Percentiles rank a stretch among this genome's conserved stretches.
Conservation (phyloP, 1,140 invertebrate genomes). For the Ips nitidus region DNA sequence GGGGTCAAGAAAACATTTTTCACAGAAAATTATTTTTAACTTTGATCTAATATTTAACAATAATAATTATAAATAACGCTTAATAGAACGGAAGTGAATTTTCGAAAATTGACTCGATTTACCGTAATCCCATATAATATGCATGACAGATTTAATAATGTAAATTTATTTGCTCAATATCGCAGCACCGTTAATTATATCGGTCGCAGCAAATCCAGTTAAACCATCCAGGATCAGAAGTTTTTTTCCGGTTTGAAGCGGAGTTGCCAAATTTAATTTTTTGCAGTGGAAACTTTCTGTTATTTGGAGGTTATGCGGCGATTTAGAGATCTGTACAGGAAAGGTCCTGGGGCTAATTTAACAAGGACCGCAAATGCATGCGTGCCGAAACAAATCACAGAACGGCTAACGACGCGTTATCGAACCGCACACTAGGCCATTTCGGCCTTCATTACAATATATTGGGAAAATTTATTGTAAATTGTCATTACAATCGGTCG, state of each 20-base stretch:
- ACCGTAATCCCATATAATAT: constrained; percentile 7
- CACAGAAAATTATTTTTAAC: too few species aligned
- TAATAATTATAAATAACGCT: too few species aligned
- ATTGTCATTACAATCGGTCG: too few species aligned
- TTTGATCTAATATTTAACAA: too few species aligned
- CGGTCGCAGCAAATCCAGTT: too few species aligned
- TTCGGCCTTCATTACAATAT: constrained; percentile 28
- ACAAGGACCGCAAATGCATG: constrained; percentile 29
- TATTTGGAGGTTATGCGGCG: too few species aligned
- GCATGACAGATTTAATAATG: constrained; percentile 17
- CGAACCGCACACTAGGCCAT: constrained; percentile 26
- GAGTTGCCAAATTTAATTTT: too few species aligned
- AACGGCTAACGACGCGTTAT: constrained; percentile 31
- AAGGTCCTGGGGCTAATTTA: constrained; percentile 26
- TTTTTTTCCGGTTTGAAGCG: too few species aligned
- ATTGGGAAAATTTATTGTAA: constrained; percentile 33
- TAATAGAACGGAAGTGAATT: neutral
- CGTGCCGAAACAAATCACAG: constrained; percentile 37
- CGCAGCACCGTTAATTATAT: constrained; percentile 10
- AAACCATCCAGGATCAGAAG: too few species aligned
- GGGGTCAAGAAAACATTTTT: too few species aligned
- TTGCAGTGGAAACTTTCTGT: too few species aligned
- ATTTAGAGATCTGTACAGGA: too few species aligned
- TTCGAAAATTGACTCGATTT: constrained; percentile 14
- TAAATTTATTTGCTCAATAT: constrained; percentile 21